Base-by-base conservation (phyloP, 2,797 vertebrate species). In the Phoeniculus purpureus region DNA sequence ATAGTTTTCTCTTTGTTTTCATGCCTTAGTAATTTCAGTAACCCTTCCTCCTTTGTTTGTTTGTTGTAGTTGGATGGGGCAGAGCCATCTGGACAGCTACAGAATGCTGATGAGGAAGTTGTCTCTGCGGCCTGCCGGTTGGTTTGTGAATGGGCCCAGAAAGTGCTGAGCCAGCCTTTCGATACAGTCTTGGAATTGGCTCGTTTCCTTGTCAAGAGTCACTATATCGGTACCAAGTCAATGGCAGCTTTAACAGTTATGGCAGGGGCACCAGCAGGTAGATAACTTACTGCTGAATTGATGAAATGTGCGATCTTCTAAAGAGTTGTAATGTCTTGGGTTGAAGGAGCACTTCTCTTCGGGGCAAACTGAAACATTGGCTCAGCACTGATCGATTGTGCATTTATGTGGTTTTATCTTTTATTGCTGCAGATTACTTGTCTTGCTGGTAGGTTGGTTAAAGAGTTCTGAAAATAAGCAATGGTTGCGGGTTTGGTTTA, bases 91-190 rank as follows among this genome's bases (percentile, higher is more conserved):
- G 98, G 98, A 81, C 99, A 99, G 93, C 97, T 99, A 90, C 98
- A 98, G 85, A 98, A 97, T 88, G 98, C 98, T 27, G 99, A 99
- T 92, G 99, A 99, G 70, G 99, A 99, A 89, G 98, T 99, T 47
- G 98, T 98, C 43, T 98, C 98, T 62, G 99, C 99, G 3, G 99
- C 99, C 91, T 99, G 99, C 94, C 98, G 98, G 74, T 98, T 99
- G 77, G 99, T 99, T 76, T 99, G 99, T 59, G 99, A 99, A 86
- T 99, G 99, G 99, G 99, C 99, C 90, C 99, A 99, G 96, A 99
- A 99, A 96, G 99, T 99, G 94, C 97, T 99, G 93, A 99, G 99
- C 97, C 98, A 99, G 58, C 98, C 99, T 93, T 99, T 99, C 93
- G 99, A 99, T 85, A 98, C 98, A 0, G 98, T 99, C 87, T 97